A percentile compares a stretch with the other conserved stretches of the same genome.
Conservation (phyloP, 2,888 invertebrate genomes). For the Mermis nigrescens region DNA sequence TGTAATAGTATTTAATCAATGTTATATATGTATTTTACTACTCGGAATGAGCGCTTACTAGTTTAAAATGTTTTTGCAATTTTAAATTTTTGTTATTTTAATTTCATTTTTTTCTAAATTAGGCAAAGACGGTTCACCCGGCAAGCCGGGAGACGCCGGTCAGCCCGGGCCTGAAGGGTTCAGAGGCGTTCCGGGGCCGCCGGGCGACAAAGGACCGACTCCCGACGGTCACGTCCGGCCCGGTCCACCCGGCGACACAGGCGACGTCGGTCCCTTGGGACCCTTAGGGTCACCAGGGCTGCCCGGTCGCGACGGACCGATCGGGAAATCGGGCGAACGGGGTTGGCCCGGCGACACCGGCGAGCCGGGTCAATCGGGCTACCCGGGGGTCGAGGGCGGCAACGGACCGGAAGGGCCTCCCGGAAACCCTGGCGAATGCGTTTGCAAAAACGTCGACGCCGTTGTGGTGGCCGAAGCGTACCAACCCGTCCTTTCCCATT, state of each 20-base stretch:
- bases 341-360: constrained; percentile 25
- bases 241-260: constrained; percentile 22
- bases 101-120: not conserved
- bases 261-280: constrained; percentile 22
- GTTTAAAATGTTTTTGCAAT: not conserved
- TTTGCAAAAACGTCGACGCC: constrained; percentile 30
- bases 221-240: constrained; percentile 22
- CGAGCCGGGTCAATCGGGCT: constrained; percentile 18
- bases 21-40: too few species aligned
- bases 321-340: constrained; percentile 8
- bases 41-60: too few species aligned
- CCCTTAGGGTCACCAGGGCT: constrained; percentile 22
- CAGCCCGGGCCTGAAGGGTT: constrained; percentile 22
- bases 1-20: too few species aligned
- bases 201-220: constrained; percentile 31
- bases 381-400: constrained; percentile 18
- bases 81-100: not conserved
- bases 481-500: not conserved
- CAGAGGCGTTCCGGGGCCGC: constrained; percentile 27
- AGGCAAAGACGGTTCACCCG: constrained; percentile 28
- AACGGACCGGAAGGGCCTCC: constrained; percentile 25
- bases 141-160: constrained; percentile 20
- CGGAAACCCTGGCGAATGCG: constrained; percentile 25
- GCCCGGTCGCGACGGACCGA: constrained; percentile 12
- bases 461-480: constrained; percentile 24